A percentile compares a stretch with the other conserved stretches of the same genome.
Conservation (phyloP, 1,140 invertebrate species). For the Adoxophyes honmai region DNA sequence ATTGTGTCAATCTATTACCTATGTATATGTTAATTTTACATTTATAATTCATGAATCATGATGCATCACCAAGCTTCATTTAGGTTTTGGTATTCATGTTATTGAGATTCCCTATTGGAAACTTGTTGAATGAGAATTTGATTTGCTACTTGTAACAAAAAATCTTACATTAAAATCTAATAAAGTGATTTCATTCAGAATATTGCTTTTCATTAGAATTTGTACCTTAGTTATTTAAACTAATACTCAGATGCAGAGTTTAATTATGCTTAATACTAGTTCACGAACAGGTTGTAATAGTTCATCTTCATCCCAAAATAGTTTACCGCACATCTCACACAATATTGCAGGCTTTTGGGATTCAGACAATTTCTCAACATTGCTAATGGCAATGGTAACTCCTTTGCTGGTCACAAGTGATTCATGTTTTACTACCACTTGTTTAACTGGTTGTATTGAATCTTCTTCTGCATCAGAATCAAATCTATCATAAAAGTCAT, state of each 20-base stretch:
- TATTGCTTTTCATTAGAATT: not conserved
- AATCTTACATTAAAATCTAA: too few species aligned
- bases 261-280: slow-evolving; percentile 28
- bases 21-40: too few species aligned
- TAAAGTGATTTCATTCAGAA: too few species aligned
- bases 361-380: slow-evolving; percentile 37
- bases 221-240: not conserved
- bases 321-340: slow-evolving; percentile 61
- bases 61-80: too few species aligned
- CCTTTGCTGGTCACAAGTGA: slow-evolving; percentile 49
- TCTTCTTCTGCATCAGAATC: slow-evolving; percentile 63
- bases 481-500: slow-evolving; percentile 48
- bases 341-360: slow-evolving; percentile 42
- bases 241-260: slow-evolving; percentile 25
- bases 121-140: too few species aligned
- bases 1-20: too few species aligned
- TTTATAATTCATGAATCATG: too few species aligned
- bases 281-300: slow-evolving; percentile 31
- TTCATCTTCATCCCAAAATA: slow-evolving; percentile 60
- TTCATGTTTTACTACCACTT: slow-evolving; percentile 21
- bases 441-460: slow-evolving; percentile 21
- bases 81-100: too few species aligned
- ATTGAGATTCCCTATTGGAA: too few species aligned
- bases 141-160: too few species aligned
- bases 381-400: slow-evolving; percentile 41